Evolutionary conservation across 2,888 invertebrate species (phyloP).

Genomic region (Ectropis crepuscularia): DNA sequence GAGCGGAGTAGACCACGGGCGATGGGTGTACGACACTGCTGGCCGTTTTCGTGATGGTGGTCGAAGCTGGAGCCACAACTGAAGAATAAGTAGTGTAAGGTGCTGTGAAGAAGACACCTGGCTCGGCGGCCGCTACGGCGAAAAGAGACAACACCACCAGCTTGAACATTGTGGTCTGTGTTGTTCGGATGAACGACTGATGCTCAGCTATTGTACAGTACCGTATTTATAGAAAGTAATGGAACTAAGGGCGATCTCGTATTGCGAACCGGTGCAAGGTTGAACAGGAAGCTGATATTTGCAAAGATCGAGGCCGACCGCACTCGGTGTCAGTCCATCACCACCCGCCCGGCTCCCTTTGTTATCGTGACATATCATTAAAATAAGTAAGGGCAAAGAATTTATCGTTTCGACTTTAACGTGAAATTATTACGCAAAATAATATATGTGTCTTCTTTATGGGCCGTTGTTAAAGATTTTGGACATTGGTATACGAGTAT

Average conservation of each 20-base stretch:
- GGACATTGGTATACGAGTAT: too few species aligned
- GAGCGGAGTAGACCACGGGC: slow-evolving; percentile 60
- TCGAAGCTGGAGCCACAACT: slow-evolving; percentile 60
- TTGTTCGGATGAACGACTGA: slow-evolving; percentile 73
- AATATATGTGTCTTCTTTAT: too few species aligned
- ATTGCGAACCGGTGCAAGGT: slow-evolving; percentile 72
- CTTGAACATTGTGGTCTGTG: slow-evolving; percentile 80
- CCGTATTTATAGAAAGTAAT: slow-evolving; percentile 73
- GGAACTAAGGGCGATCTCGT: slow-evolving; percentile 72
- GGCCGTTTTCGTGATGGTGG: slow-evolving; percentile 68
- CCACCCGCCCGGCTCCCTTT: slow-evolving; percentile 44
- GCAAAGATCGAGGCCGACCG: slow-evolving; percentile 66
- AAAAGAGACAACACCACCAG: slow-evolving; percentile 86
- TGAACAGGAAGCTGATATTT: slow-evolving; percentile 76
- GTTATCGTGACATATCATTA: slow-evolving; percentile 34
- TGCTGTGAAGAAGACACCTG: slow-evolving; percentile 46
- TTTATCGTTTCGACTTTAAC: neutral
- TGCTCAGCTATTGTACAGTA: slow-evolving; percentile 49
- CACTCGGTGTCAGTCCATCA: slow-evolving; percentile 62
- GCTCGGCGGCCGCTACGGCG: slow-evolving; percentile 81
- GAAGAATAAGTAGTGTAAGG: slow-evolving; percentile 55
- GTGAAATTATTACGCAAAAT: neutral
- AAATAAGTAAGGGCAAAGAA: slow-evolving; percentile 15
- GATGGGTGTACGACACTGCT: slow-evolving; percentile 76
- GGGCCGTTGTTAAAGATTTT: too few species aligned